These are phyloP conservation scores for Odontothrips loti DNA, from an alignment of 2,888 invertebrate genomes.

Conservation along the genomic window DNA sequence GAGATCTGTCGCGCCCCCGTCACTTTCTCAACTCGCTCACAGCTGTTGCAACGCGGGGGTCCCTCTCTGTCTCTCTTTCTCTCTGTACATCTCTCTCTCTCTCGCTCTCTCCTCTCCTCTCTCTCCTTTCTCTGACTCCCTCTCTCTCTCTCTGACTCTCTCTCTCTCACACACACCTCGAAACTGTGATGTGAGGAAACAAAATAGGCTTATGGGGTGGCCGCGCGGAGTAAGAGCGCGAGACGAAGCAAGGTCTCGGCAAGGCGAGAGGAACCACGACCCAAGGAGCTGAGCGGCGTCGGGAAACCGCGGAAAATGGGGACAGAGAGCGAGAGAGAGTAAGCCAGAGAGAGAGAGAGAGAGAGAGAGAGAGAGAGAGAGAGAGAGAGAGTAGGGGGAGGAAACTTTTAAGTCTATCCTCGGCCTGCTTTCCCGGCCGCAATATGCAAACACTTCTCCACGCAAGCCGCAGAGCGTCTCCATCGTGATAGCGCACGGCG, in stretches of 20 bases:
- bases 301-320: background rate
- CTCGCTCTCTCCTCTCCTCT: background rate
- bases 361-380: constrained; percentile 18
- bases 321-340: constrained; percentile 2
- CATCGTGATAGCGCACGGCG: no score
- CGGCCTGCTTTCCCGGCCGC: no score
- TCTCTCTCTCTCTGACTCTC: background rate
- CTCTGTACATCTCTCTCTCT: background rate
- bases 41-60: background rate
- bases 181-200: constrained; percentile 2
- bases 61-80: background rate
- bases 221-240: background rate
- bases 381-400: background rate
- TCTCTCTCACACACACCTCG: background rate
- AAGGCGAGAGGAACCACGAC: background rate
- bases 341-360: constrained; percentile 3
- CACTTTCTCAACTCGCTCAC: no score
- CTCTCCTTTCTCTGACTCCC: background rate
- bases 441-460: no score
- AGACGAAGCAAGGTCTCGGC: background rate
- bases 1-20: no score
- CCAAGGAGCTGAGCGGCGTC: background rate
- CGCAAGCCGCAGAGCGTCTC: no score
- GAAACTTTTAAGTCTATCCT: no score
- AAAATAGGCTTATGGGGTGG: constrained; percentile 8